Conservation (phyloP, 2,888 invertebrate genomes). For the Arge pagana region DNA sequence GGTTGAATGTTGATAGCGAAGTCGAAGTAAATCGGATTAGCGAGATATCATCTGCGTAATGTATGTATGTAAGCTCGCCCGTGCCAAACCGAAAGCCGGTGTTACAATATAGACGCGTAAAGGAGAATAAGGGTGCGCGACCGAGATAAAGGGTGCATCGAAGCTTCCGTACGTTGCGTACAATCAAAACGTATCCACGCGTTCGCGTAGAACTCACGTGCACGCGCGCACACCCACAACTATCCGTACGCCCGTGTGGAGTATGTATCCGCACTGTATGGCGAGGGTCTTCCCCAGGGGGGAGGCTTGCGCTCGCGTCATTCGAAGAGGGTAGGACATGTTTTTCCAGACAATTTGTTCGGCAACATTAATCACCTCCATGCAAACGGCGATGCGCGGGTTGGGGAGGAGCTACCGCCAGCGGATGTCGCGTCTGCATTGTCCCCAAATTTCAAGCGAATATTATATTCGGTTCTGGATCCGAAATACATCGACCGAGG, state of each 20-base stretch:
- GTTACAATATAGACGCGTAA: constrained; percentile 18
- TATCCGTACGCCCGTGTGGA: too few species aligned
- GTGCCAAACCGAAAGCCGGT: constrained; percentile 11
- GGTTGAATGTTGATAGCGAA: constrained; percentile 54
- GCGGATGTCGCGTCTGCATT: constrained; percentile 16
- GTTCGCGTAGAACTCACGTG: too few species aligned
- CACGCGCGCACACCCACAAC: too few species aligned
- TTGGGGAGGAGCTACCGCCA: not conserved
- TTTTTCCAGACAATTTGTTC: constrained; percentile 63
- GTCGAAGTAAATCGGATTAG: constrained; percentile 58
- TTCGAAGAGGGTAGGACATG: constrained; percentile 55
- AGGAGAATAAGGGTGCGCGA: constrained; percentile 49
- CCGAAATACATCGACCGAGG: too few species aligned
- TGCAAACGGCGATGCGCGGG: not conserved
- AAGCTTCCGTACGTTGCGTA: constrained; percentile 35
- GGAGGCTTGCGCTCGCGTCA: not conserved
- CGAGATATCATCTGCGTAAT: constrained; percentile 58
- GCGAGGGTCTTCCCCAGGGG: not conserved
- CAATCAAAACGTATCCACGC: constrained; percentile 20
- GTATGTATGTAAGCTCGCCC: constrained; percentile 38
- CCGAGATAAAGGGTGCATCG: constrained; percentile 55
- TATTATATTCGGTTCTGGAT: too few species aligned
- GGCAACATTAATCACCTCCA: constrained; percentile 60
- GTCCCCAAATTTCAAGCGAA: constrained; percentile 11
- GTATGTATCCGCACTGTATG: too few species aligned